Evolutionary conservation across 2,888 invertebrate species (phyloP).

Genomic region (Idaea biselata): DNA sequence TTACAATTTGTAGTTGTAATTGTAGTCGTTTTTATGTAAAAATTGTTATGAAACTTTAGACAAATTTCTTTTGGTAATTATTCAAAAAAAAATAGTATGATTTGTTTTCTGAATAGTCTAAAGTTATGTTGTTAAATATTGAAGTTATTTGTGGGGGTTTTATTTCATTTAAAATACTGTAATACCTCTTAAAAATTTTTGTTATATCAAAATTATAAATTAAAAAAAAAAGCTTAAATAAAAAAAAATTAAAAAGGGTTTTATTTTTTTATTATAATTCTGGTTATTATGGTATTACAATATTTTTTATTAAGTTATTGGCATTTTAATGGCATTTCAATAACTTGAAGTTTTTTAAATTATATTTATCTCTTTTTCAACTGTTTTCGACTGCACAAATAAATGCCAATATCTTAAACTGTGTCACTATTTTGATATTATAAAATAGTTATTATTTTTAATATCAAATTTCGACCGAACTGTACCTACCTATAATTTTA

Average conservation of each 20-base stretch:
- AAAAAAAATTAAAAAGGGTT: too few relatives aligned
- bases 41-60: background rate
- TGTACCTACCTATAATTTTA: background rate
- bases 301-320: slow-evolving; percentile 22
- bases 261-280: slow-evolving; percentile 4
- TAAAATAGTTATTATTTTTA: slow-evolving; percentile 6
- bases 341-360: background rate
- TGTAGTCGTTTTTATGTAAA: background rate
- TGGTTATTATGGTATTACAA: slow-evolving; percentile 17
- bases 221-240: background rate
- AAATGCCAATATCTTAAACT: slow-evolving; percentile 15
- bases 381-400: background rate
- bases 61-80: background rate
- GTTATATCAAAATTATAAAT: background rate
- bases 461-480: background rate
- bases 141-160: background rate
- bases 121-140: background rate
- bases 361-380: background rate
- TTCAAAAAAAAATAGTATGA: too few relatives aligned
- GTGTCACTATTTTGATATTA: background rate
- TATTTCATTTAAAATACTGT: slow-evolving; percentile 18
- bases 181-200: slow-evolving; percentile 9
- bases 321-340: slow-evolving; percentile 11
- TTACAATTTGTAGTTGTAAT: background rate
- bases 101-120: background rate